Base-by-base conservation (phyloP, 2,113 vertebrate genomes). In the Castor canadensis region DNA sequence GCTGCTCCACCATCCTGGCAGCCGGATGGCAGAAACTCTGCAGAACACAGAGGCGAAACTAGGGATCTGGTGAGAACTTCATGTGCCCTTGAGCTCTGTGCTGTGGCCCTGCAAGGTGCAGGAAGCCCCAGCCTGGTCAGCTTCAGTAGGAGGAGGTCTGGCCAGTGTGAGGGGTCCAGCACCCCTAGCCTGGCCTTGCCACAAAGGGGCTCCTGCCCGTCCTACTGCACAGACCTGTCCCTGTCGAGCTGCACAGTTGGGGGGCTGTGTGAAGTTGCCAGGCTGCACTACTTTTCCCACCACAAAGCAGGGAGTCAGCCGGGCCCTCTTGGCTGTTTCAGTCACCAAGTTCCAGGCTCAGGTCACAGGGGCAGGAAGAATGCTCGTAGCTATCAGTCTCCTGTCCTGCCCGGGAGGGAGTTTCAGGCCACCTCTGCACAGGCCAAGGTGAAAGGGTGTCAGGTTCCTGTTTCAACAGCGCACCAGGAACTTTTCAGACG, bases 271-370 rank as follows among this genome's bases (percentile, higher is more conserved):
- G 66, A 81, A 75, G 82, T 86, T n/a, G 40, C 64, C 17, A 0
- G 87, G 56, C 92, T 11, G 43, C 1, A 72, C 92, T 24, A 19
- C 32, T n/a, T 11, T 75, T 58, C 67, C 12, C 45, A 40, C 12
- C 64, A 90, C 95, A 92, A 94, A 96, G 85, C 67, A 67, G 17
- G 89, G 56, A 92, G 47, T 95, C 92, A 92, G 71, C 0, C 35
- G 81, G 60, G 56, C 47, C 76, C 35, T 28, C 0, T 8, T 87
- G 90, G 54, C 66, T 35, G 90, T 64, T 90, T 52, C 82, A 77
- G 92, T 93, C 80, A 69, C 82, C 5, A 17, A 89, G 82, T 43
- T 54, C 94, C 43, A 83, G 73, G 52, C 52, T 19, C 52, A 28
- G n/a, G 85, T 87, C 77, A 43, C 0, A 30, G 76, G 35, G 66